These are phyloP conservation scores for Prietella phreatophila DNA, from an alignment of 2,113 vertebrate species.

Conservation along the genomic window DNA sequence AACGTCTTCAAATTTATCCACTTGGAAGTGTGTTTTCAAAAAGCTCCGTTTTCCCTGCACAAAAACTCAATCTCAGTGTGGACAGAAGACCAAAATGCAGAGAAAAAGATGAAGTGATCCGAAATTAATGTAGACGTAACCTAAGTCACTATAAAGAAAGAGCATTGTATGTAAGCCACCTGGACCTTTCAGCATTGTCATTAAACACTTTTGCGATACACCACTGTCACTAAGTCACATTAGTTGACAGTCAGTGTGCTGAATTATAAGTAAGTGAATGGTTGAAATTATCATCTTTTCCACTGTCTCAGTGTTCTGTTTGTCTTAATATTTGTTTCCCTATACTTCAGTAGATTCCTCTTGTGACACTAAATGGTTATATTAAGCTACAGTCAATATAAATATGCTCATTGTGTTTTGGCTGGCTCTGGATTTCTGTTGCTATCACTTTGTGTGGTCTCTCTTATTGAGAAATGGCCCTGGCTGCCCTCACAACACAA, in stretches of 20 bases:
- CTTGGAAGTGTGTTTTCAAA: no score
- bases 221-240: neutral
- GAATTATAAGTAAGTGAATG: neutral
- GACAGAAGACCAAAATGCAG: no score
- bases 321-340: neutral
- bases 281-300: neutral
- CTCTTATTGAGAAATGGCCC: slow-evolving; percentile 18
- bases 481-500: neutral
- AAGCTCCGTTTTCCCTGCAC: no score
- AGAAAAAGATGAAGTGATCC: no score
- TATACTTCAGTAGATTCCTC: neutral
- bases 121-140: no score
- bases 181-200: neutral
- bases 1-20: no score
- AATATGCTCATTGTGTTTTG: slow-evolving; percentile 10
- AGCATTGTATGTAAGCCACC: neutral
- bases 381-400: neutral
- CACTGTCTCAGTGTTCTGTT: neutral
- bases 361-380: neutral
- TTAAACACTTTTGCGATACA: neutral
- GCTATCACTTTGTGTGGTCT: slow-evolving; percentile 25
- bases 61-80: no score
- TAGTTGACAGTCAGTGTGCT: neutral
- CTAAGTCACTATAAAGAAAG: neutral
- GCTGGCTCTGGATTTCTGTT: slow-evolving; percentile 10